phyloP scores from a whole-genome alignment of 2,797 vertebrate genomes.

The Champsocephalus esox region DNA sequence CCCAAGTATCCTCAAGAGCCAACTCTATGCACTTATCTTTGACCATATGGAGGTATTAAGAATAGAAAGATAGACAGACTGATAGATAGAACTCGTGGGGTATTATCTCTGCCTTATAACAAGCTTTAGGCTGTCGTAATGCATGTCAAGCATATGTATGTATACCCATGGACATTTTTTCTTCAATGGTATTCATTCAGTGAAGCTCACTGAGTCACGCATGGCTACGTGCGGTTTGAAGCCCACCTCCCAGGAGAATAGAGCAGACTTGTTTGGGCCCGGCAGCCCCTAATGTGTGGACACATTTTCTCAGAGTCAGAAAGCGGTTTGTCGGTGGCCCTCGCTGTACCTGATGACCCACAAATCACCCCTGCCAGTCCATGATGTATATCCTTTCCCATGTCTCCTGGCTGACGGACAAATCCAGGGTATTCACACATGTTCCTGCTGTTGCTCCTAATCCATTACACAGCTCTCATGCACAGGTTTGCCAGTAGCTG shows the following conservation, averaged over 20 bases:
- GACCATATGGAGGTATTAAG: constrained; percentile 38
- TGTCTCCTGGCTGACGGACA: constrained; percentile 67
- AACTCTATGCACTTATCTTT: constrained; percentile 52
- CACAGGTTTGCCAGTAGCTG: constrained; percentile 86
- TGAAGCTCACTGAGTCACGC: constrained; percentile 50
- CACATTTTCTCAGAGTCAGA: constrained; percentile 72
- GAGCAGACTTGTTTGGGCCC: constrained; percentile 51
- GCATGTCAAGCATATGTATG: constrained; percentile 17
- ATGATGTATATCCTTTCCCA: constrained; percentile 73
- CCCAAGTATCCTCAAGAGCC: constrained; percentile 50
- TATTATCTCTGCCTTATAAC: background rate
- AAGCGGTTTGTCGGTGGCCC: constrained; percentile 60
- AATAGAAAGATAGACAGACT: constrained; percentile 24
- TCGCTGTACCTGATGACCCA: constrained; percentile 65
- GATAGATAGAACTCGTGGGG: constrained; percentile 12
- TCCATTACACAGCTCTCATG: constrained; percentile 81
- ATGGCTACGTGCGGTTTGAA: constrained; percentile 64
- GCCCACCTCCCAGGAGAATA: constrained; percentile 63
- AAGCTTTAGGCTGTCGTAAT: constrained; percentile 11
- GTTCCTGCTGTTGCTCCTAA: constrained; percentile 78
- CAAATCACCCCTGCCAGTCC: constrained; percentile 64
- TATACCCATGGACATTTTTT: constrained; percentile 21
- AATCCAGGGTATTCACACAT: constrained; percentile 78
- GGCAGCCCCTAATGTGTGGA: constrained; percentile 67
- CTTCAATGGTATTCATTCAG: constrained; percentile 38